Conservation (phyloP, 92 coral and sea anemone genomes). For the Desmophyllum pertusum region DNA sequence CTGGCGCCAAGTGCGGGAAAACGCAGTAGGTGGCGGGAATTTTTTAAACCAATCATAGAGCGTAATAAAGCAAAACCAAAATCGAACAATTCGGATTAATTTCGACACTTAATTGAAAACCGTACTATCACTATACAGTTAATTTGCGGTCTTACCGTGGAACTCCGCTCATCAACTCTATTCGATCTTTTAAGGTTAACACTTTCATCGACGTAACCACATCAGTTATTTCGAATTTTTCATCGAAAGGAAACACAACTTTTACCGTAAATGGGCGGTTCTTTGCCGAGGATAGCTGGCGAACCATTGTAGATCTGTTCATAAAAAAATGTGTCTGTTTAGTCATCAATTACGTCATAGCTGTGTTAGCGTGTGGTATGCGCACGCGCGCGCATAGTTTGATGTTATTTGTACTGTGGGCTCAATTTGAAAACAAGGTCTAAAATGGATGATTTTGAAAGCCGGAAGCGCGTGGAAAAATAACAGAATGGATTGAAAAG, state of each 20-base stretch:
- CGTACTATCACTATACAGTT: too few relatives aligned
- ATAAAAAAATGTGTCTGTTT: not conserved
- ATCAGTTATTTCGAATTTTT: slow-evolving; percentile 48
- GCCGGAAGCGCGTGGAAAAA: too few relatives aligned
- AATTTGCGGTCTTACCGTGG: slow-evolving; percentile 84
- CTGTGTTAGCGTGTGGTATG: not conserved
- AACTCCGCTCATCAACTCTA: slow-evolving; percentile 68
- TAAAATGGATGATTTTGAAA: too few relatives aligned
- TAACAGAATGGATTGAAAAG: too few relatives aligned
- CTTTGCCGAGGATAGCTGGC: slow-evolving; percentile 26
- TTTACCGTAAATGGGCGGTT: slow-evolving; percentile 58
- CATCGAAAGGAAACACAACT: slow-evolving; percentile 59
- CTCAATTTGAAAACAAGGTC: too few relatives aligned
- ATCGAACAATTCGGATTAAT: too few relatives aligned
- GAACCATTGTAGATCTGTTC: not conserved
- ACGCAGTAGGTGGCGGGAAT: too few relatives aligned
- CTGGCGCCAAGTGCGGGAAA: too few relatives aligned
- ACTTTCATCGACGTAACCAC: slow-evolving; percentile 60
- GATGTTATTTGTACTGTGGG: too few relatives aligned
- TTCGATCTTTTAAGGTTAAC: slow-evolving; percentile 62
- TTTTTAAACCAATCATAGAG: too few relatives aligned
- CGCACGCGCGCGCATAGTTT: not conserved
- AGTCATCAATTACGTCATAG: not conserved
- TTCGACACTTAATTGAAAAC: too few relatives aligned
- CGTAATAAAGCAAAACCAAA: too few relatives aligned